Evolutionary conservation across 2,113 vertebrate species (phyloP).

Genomic region (Pseudorectes ferrugineus): DNA sequence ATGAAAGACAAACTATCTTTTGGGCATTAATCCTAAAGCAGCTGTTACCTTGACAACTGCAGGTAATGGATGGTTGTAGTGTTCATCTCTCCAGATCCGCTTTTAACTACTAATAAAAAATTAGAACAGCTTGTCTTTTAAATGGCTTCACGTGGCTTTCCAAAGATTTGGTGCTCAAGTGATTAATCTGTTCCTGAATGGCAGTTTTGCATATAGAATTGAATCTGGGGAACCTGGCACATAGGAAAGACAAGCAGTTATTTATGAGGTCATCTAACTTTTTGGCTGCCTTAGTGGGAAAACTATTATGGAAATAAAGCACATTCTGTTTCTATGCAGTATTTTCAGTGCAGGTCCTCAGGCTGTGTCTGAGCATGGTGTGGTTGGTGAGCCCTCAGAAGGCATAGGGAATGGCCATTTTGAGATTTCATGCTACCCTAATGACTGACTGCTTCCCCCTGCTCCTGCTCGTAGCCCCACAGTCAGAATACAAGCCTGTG

Average conservation of each 20-base stretch:
- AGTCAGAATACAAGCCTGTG: not conserved
- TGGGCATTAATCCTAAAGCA: constrained; percentile 20
- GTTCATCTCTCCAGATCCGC: not conserved
- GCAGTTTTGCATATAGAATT: not conserved
- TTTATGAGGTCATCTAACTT: not conserved
- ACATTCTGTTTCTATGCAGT: not conserved
- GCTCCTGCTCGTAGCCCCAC: not conserved
- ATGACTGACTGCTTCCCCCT: not conserved
- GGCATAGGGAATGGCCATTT: not conserved
- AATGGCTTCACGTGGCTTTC: not conserved
- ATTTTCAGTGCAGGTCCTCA: not conserved
- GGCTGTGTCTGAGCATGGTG: not conserved
- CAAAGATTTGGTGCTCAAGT: not conserved
- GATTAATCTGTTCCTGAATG: not conserved
- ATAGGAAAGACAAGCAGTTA: not conserved
- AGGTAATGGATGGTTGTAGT: constrained; percentile 10
- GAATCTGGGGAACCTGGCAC: not conserved
- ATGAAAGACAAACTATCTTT: constrained; percentile 8
- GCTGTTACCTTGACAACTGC: constrained; percentile 57
- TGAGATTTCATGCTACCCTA: not conserved
- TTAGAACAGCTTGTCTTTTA: not conserved
- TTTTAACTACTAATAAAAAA: not conserved
- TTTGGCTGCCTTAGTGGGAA: not conserved
- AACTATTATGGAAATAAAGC: not conserved
- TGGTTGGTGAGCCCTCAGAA: not conserved